Conservation (phyloP, 2,888 invertebrate species). For the Caenorhabditis sinica region DNA sequence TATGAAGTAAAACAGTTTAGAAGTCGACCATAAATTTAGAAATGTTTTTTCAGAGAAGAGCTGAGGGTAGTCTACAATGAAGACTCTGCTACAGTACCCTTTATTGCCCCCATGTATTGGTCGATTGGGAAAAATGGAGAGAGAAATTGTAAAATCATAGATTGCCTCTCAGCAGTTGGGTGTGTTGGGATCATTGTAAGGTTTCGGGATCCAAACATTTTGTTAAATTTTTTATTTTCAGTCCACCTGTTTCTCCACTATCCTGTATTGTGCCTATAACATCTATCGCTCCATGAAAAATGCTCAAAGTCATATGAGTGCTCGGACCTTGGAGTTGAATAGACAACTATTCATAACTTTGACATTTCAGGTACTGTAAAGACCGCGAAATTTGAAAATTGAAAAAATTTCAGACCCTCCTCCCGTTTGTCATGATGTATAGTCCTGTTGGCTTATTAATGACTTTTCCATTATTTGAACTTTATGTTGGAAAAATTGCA, state of each 20-base stretch:
- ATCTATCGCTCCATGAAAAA: constrained; percentile 30
- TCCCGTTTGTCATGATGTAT: constrained; percentile 50
- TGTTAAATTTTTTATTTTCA: constrained; percentile 4
- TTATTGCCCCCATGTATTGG: constrained; percentile 44
- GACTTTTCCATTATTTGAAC: constrained; percentile 39
- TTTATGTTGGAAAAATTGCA: constrained; percentile 34
- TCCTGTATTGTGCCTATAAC: constrained; percentile 34
- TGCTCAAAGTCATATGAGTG: constrained; percentile 26
- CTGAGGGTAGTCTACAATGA: constrained; percentile 6
- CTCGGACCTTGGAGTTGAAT: constrained; percentile 39
- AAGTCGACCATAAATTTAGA: background rate
- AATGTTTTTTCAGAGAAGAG: constrained; percentile 24
- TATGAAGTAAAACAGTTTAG: constrained; percentile 12
- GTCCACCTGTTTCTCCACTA: constrained; percentile 43
- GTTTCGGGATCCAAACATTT: background rate
- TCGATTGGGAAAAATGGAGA: constrained; percentile 23
- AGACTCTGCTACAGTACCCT: constrained; percentile 26
- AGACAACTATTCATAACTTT: constrained; percentile 38
- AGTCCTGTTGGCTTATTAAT: constrained; percentile 43
- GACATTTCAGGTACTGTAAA: constrained; percentile 28
- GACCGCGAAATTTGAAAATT: background rate
- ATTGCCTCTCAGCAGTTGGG: constrained; percentile 25
- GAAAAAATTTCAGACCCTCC: constrained; percentile 26
- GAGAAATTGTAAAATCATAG: constrained; percentile 30
- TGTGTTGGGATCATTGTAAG: constrained; percentile 41